phyloP scores from a whole-genome alignment of 1,140 invertebrate species.

The Meteorus sp. region DNA sequence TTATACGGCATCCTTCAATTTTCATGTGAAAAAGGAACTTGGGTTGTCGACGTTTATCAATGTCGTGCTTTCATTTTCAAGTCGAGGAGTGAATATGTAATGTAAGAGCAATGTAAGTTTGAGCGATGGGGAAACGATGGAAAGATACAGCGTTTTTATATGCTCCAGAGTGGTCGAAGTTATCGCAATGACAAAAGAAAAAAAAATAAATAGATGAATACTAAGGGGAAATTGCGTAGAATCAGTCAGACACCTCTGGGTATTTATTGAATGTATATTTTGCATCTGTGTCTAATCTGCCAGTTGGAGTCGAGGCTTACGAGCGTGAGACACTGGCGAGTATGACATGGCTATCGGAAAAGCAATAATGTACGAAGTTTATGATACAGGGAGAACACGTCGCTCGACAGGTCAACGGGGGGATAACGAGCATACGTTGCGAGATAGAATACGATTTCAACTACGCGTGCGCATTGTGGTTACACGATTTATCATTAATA shows the following conservation, averaged over 20 bases:
- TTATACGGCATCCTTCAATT: no score
- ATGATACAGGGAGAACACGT: constrained; percentile 44
- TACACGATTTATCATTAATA: constrained; percentile 14
- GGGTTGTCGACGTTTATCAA: no score
- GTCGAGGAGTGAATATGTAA: no score
- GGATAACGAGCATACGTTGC: constrained; percentile 47
- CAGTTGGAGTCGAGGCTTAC: constrained; percentile 1
- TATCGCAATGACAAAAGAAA: no score
- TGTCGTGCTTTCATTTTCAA: no score
- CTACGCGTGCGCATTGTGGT: constrained; percentile 11
- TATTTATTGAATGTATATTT: background rate
- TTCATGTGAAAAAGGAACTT: no score
- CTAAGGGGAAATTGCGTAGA: background rate
- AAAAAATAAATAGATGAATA: no score
- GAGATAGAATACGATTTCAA: constrained; percentile 31
- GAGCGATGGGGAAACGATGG: no score
- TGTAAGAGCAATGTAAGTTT: no score
- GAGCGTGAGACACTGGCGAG: constrained; percentile 26
- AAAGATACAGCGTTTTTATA: no score
- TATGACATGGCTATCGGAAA: constrained; percentile 53
- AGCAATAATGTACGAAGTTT: constrained; percentile 59
- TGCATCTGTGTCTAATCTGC: constrained; percentile 24
- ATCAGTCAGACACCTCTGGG: constrained; percentile 7
- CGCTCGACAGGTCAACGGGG: constrained; percentile 37
- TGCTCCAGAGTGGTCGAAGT: no score